A percentile compares a stretch with the other conserved stretches of the same genome.
Conservation (phyloP, 2,797 vertebrate genomes). For the Macropodus opercularis region DNA sequence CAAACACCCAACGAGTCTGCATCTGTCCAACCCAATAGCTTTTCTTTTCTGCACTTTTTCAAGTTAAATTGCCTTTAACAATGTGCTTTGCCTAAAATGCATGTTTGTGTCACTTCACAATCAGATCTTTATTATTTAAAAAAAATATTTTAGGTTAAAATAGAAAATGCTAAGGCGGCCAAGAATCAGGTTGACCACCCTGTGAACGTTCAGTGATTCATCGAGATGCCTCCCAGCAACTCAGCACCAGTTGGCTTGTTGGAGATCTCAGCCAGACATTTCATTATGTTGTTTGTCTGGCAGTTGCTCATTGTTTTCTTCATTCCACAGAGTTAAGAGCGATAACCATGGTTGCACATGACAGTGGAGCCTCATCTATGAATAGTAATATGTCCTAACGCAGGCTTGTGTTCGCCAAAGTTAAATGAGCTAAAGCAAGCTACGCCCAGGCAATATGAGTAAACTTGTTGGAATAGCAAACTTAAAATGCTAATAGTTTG, state of each 20-base stretch:
- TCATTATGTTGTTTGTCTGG: slow-evolving; percentile 64
- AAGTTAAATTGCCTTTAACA: no score
- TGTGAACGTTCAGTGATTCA: slow-evolving; percentile 65
- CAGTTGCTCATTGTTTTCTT: slow-evolving; percentile 64
- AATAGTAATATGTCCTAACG: neutral
- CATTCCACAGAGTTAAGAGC: slow-evolving; percentile 64
- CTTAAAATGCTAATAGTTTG: no score
- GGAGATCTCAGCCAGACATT: slow-evolving; percentile 40
- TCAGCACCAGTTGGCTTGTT: slow-evolving; percentile 21
- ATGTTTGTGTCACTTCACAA: no score
- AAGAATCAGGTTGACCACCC: slow-evolving; percentile 39
- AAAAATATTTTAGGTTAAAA: no score
- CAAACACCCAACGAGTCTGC: no score
- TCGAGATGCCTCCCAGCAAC: slow-evolving; percentile 49
- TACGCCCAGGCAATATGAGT: neutral
- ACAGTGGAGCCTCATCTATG: slow-evolving; percentile 24
- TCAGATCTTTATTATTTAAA: no score
- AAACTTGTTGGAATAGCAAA: no score
- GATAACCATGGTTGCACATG: slow-evolving; percentile 59
- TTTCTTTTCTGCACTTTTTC: no score
- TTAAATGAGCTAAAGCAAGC: neutral
- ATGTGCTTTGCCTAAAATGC: no score
- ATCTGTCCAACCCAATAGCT: no score
- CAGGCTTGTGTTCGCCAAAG: slow-evolving; percentile 3
- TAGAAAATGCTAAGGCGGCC: neutral